These are phyloP conservation scores for Bothrops jararaca DNA, from an alignment of 2,113 vertebrate genomes.

Conservation along the genomic window DNA sequence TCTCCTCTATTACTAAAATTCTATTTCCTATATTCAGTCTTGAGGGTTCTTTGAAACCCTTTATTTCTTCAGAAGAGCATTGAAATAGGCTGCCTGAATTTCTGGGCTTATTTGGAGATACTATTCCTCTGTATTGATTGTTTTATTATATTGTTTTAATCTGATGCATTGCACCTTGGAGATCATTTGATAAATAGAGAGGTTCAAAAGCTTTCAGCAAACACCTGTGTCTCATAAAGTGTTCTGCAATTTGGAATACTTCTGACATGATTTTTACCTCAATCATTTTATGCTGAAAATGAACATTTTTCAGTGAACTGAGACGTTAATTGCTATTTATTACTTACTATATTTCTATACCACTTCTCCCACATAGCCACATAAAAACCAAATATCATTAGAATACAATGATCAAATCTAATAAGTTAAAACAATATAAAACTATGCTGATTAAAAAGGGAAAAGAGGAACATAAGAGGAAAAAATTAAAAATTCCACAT, in stretches of 20 bases:
- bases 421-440: background rate
- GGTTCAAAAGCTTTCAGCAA: background rate
- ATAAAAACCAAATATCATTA: background rate
- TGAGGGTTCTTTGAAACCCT: background rate
- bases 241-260: background rate
- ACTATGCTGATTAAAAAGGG: background rate
- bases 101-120: background rate
- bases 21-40: background rate
- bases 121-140: background rate
- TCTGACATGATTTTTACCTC: background rate
- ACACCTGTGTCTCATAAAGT: background rate
- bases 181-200: background rate
- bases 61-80: background rate
- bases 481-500: background rate
- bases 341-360: background rate
- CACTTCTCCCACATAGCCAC: background rate
- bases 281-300: background rate
- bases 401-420: background rate
- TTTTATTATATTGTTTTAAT: background rate
- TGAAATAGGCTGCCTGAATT: background rate
- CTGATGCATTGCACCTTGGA: background rate
- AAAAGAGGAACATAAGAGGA: background rate
- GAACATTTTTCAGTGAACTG: background rate
- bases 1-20: background rate
- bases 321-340: background rate